phyloP scores from a whole-genome alignment of 2,113 vertebrate species.

The Hemichromis elongatus region DNA sequence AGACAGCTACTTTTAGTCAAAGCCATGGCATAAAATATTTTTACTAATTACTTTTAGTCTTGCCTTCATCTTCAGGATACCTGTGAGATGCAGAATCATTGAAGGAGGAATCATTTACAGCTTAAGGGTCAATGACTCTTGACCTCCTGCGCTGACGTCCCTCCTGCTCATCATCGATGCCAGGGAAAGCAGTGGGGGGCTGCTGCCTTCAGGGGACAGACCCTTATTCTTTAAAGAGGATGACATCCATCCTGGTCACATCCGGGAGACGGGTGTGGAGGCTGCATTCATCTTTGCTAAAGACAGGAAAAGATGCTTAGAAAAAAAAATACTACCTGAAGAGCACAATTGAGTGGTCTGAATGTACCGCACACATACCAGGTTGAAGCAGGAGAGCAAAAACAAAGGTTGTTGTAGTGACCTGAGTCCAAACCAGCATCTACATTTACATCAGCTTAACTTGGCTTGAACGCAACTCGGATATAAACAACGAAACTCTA shows the following conservation, averaged over 20 bases:
- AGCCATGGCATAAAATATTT: neutral
- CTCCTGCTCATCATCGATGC: conserved; percentile 89
- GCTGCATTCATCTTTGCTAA: conserved; percentile 63
- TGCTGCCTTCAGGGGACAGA: conserved; percentile 62
- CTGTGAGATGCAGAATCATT: conserved; percentile 65
- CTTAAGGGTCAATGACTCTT: conserved; percentile 77
- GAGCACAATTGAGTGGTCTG: neutral
- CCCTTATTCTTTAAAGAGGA: conserved; percentile 62
- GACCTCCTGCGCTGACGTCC: conserved; percentile 83
- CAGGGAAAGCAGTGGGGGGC: conserved; percentile 77
- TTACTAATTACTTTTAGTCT: neutral
- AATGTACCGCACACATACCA: neutral
- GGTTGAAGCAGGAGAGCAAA: rapidly evolving
- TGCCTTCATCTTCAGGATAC: conserved; percentile 11
- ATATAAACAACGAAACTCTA: neutral
- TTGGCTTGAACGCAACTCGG: neutral
- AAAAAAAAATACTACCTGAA: neutral
- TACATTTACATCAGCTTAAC: neutral
- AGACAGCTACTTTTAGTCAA: neutral
- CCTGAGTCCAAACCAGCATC: neutral
- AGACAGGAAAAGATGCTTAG: neutral
- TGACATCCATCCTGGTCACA: conserved; percentile 58
- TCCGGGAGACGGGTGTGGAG: conserved; percentile 61
- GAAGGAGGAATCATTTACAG: conserved; percentile 63
- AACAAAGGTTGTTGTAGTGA: neutral